These are phyloP conservation scores for Palaemon carinicauda DNA, from an alignment of 1,140 invertebrate genomes.

Conservation along the genomic window DNA sequence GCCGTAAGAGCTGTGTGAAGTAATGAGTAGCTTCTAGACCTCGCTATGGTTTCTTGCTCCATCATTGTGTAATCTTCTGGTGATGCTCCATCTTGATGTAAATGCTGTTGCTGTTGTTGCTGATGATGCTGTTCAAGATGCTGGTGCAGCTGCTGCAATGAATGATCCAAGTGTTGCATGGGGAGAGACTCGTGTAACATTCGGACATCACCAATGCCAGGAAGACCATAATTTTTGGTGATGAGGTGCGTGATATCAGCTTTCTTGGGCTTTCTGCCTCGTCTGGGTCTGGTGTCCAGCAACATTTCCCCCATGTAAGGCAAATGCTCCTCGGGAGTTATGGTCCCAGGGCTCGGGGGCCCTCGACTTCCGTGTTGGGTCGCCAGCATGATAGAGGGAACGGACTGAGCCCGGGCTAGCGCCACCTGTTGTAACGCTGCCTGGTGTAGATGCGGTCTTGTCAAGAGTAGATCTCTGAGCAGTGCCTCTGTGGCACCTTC, in stretches of 20 bases:
- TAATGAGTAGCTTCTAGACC: constrained; percentile 53
- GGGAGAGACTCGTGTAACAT: constrained; percentile 11
- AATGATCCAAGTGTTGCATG: constrained; percentile 28
- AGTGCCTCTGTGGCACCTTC: constrained; percentile 61
- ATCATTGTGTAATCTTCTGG: constrained; percentile 22
- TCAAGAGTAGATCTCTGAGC: constrained; percentile 54
- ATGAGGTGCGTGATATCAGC: constrained; percentile 90
- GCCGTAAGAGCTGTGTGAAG: constrained; percentile 44
- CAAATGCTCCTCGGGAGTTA: constrained; percentile 66
- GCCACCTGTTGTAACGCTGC: constrained; percentile 59
- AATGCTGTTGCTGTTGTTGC: neutral
- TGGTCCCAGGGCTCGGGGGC: constrained; percentile 21
- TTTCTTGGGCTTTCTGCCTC: constrained; percentile 87
- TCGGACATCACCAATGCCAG: constrained; percentile 60
- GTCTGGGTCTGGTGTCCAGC: constrained; percentile 80
- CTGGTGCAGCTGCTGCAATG: constrained; percentile 60
- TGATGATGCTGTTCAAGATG: constrained; percentile 29
- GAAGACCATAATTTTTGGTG: constrained; percentile 86
- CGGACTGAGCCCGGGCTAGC: constrained; percentile 55
- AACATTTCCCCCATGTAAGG: constrained; percentile 92
- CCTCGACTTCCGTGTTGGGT: constrained; percentile 14
- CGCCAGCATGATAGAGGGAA: constrained; percentile 58
- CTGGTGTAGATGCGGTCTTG: constrained; percentile 57
- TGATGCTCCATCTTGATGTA: neutral
- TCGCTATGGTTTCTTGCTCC: constrained; percentile 38